Evolutionary conservation across 2,888 invertebrate species (phyloP), one percentile per base, ranked within the genome.

Genomic region (Hermaeophaga mercurialis): DNA sequence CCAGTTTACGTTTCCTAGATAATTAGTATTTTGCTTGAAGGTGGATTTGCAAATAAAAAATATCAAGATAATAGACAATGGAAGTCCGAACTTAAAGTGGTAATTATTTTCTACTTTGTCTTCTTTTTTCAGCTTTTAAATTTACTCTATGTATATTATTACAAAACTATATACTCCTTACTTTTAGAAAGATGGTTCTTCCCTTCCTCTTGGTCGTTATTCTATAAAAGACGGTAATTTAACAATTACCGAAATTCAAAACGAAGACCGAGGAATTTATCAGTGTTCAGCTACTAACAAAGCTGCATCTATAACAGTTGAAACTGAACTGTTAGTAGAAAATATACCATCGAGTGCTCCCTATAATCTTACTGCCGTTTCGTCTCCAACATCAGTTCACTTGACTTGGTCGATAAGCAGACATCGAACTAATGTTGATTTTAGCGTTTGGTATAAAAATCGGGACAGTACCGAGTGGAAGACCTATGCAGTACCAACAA

Each of bases 331-430:
- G 56, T 84, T 90, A 76, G 88, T 93, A 41, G 87, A 91, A 80
- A 94, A 91, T 74, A 86, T 90, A 46, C 89, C 93, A 18, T 94
- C 94, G n/a, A 87, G 93, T 70, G 93, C 95, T 11, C 95, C 96
- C 0, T 89, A 91, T 78, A 90, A 92, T 79, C 82, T 96, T 36
- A 85, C 88, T 15, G 93, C 91, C 15, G 85, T 86, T 59, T 85
- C 90, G 48, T 84, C 86, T 0, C 81, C 82, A 59, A 83, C 83
- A 66, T 85, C 88, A 48, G 87, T 94, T 38, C 89, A 88, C 48
- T 78, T 96, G 18, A 83, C 85, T 33, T 96, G 95, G 96, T 82
- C 87, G 62, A 91, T 94, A 33, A 92, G 91, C 44, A 87, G 89
- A 72, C 85, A 87, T 64, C 85, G 89, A 11, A 85, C 87, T 11